Conservation (phyloP, 2,797 vertebrate genomes). For the Emys orbicularis region DNA sequence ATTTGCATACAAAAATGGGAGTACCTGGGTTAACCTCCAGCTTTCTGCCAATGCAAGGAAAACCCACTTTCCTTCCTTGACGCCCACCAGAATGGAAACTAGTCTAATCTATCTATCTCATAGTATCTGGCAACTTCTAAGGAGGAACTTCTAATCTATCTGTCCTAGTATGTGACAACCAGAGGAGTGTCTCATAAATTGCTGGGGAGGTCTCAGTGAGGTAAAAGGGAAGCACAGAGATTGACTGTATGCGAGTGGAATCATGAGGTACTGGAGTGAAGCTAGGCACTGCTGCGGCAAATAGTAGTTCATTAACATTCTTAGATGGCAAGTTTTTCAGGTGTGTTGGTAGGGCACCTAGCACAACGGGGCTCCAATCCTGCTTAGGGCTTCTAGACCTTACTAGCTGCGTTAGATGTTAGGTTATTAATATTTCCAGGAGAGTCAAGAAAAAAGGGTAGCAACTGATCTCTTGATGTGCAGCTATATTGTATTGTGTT, state of each 20-base stretch:
- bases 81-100: not conserved
- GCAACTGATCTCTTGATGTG: not conserved
- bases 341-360: not conserved
- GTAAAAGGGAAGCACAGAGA: not conserved
- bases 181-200: not conserved
- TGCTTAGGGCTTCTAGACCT: not conserved
- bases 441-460: not conserved
- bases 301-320: not conserved
- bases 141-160: not conserved
- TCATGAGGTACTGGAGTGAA: not conserved
- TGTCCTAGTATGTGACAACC: not conserved
- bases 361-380: not conserved
- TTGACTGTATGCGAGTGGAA: not conserved
- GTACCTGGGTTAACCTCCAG: not conserved
- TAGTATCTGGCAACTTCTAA: not conserved
- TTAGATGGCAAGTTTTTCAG: not conserved
- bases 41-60: not conserved
- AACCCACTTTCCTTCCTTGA: not conserved
- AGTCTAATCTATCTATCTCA: not conserved
- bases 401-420: not conserved
- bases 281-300: not conserved
- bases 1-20: not conserved
- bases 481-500: not conserved
- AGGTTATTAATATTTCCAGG: accelerated
- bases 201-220: not conserved